Percentiles rank a stretch among this genome's conserved stretches.
These are phyloP conservation scores for Charanyca ferruginea DNA, from an alignment of 2,888 invertebrate genomes.

Conservation along the genomic window DNA sequence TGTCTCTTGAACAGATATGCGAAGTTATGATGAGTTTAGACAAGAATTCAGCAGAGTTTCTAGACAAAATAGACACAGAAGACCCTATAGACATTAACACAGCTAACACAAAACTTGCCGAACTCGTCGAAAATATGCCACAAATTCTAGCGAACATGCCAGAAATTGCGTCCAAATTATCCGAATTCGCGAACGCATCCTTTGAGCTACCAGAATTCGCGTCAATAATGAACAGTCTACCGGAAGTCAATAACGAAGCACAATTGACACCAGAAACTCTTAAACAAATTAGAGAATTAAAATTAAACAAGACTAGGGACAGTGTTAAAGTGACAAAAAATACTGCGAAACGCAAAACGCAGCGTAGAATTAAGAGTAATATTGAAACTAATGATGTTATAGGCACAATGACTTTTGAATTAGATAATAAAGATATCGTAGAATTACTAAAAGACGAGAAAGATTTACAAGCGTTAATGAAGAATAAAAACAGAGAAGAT, in stretches of 20 bases:
- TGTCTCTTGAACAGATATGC: conserved; percentile 84
- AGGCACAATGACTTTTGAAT: conserved; percentile 81
- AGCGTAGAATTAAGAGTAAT: conserved; percentile 79
- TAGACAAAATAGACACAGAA: conserved; percentile 80
- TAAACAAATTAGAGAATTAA: conserved; percentile 87
- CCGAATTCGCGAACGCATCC: conserved; percentile 82
- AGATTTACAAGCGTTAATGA: conserved; percentile 77
- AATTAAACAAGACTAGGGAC: conserved; percentile 82
- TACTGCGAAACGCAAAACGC: conserved; percentile 85
- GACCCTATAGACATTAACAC: conserved; percentile 75
- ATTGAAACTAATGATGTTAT: conserved; percentile 74
- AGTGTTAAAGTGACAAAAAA: conserved; percentile 86
- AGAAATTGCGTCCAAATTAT: conserved; percentile 82
- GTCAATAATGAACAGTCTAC: conserved; percentile 83
- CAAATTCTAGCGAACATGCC: conserved; percentile 88
- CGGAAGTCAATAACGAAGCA: conserved; percentile 82
- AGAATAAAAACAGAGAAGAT: conserved; percentile 80
- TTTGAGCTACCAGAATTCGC: conserved; percentile 86
- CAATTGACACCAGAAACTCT: conserved; percentile 87
- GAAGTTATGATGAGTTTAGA: conserved; percentile 87
- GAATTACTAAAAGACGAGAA: conserved; percentile 82
- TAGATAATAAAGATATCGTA: conserved; percentile 81
- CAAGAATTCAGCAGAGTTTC: conserved; percentile 81
- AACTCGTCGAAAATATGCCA: conserved; percentile 86
- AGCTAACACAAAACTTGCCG: conserved; percentile 80